Evolutionary conservation across 1,140 invertebrate genomes (phyloP).

Genomic region (Asobara japonica): DNA sequence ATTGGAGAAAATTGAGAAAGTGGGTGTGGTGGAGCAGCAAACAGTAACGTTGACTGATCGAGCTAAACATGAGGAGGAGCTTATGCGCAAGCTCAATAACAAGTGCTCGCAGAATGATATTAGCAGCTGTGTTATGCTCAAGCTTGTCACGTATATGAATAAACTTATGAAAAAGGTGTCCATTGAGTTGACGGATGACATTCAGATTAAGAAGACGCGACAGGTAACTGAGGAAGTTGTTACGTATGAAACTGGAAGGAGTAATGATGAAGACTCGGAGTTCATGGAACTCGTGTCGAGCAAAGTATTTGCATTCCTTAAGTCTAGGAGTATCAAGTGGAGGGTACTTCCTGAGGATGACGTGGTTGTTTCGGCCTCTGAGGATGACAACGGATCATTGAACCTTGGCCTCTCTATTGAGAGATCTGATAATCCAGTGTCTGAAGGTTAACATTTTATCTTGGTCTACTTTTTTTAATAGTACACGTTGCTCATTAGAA

Average conservation of each 20-base stretch:
- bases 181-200: conserved; percentile 77
- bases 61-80: conserved; percentile 71
- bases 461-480: too few species aligned
- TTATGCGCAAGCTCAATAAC: conserved; percentile 77
- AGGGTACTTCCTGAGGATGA: conserved; percentile 78
- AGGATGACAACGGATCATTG: conserved; percentile 75
- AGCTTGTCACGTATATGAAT: conserved; percentile 83
- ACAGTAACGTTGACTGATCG: conserved; percentile 58
- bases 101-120: conserved; percentile 81
- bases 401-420: conserved; percentile 79
- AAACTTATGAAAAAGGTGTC: conserved; percentile 80
- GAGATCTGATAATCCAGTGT: conserved; percentile 63
- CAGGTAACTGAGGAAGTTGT: conserved; percentile 59
- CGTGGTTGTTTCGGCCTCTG: conserved; percentile 75
- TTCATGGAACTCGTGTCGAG: conserved; percentile 75
- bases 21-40: conserved; percentile 58
- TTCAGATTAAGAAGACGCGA: conserved; percentile 81
- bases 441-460: conserved; percentile 57
- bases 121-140: conserved; percentile 81
- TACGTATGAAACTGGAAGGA: conserved; percentile 56
- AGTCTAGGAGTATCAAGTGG: conserved; percentile 71
- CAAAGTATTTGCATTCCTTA: conserved; percentile 79
- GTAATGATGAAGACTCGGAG: conserved; percentile 74
- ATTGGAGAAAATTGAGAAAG: conserved; percentile 62
- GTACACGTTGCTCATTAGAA: too few species aligned